phyloP scores from a whole-genome alignment of 2,888 invertebrate genomes.

The Mythimna impura region DNA sequence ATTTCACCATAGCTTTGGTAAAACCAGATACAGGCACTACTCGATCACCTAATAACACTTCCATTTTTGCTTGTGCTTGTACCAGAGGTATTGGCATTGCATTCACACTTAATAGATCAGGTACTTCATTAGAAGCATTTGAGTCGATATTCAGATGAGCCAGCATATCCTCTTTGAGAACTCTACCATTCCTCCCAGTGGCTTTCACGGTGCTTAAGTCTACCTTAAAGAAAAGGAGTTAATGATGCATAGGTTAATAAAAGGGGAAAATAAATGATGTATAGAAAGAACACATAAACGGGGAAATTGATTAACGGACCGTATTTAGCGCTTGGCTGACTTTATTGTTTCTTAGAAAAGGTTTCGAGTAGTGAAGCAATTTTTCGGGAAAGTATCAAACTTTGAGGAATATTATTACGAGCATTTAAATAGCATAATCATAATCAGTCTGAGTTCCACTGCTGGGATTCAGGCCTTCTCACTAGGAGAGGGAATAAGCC shows the following conservation, averaged over 20 bases:
- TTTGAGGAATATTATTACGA: no score
- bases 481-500: no score
- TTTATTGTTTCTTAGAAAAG: background rate
- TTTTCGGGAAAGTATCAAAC: background rate
- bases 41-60: conserved; percentile 83
- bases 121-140: conserved; percentile 87
- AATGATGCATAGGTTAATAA: background rate
- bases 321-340: background rate
- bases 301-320: background rate
- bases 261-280: background rate
- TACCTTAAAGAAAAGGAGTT: conserved; percentile 82
- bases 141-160: conserved; percentile 91
- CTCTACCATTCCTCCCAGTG: conserved; percentile 96
- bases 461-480: no score
- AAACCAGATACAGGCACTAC: conserved; percentile 94
- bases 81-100: conserved; percentile 71
- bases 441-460: no score
- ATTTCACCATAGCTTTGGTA: conserved; percentile 97
- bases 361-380: background rate
- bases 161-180: conserved; percentile 98
- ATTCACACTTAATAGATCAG: conserved; percentile 67
- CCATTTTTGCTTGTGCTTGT: conserved; percentile 72
- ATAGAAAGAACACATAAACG: background rate
- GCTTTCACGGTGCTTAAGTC: conserved; percentile 93
- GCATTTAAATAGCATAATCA: background rate